Evolutionary conservation across 2,797 vertebrate species (phyloP).

Genomic region (Peromyscus nudipes): DNA sequence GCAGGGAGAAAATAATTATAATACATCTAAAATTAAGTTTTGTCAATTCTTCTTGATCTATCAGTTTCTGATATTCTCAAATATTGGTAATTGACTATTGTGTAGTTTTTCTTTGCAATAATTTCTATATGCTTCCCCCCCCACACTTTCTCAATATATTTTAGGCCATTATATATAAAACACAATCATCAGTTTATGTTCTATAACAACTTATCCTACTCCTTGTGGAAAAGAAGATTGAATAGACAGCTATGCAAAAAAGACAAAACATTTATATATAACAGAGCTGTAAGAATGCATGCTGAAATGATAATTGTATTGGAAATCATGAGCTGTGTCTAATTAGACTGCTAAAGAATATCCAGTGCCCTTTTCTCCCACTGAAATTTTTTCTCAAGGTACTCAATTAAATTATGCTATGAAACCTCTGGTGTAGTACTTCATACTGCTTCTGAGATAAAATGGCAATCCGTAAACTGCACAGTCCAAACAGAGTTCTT

Average conservation of each 20-base stretch:
- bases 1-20: not conserved
- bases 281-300: not conserved
- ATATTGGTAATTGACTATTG: not conserved
- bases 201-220: not conserved
- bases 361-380: slow-evolving; percentile 9
- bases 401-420: slow-evolving; percentile 21
- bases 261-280: not conserved
- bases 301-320: not conserved
- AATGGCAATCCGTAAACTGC: slow-evolving; percentile 25
- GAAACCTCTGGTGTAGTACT: slow-evolving; percentile 23
- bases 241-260: not conserved
- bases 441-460: slow-evolving; percentile 59
- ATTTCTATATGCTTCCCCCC: not conserved
- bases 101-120: not conserved
- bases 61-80: slow-evolving; percentile 16
- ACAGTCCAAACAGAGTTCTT: slow-evolving; percentile 35
- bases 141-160: not conserved
- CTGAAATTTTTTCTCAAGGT: slow-evolving; percentile 47
- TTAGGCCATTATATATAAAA: not conserved
- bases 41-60: not conserved
- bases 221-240: not conserved
- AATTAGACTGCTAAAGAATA: not conserved
- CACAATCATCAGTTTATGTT: not conserved
- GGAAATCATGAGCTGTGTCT: not conserved
- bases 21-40: not conserved